Conservation (phyloP, 2,113 vertebrate genomes). For the Amazona vittata region DNA sequence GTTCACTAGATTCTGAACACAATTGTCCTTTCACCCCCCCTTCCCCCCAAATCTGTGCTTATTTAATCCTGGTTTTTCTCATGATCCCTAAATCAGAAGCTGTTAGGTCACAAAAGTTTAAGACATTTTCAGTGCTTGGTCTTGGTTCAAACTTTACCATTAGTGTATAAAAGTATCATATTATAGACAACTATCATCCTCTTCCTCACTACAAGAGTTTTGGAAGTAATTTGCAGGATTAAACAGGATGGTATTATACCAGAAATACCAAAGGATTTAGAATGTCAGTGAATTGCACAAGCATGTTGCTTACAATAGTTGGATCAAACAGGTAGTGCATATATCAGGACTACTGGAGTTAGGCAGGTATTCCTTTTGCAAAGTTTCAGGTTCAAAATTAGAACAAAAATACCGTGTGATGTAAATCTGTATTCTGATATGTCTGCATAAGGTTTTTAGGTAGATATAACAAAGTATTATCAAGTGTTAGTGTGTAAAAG, state of each 20-base stretch:
- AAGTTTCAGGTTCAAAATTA: background rate
- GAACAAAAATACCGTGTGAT: background rate
- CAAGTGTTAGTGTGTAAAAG: background rate
- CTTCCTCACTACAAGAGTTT: background rate
- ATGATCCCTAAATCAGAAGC: background rate
- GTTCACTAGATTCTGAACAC: background rate
- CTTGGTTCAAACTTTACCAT: background rate
- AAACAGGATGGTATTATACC: background rate
- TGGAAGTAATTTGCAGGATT: background rate
- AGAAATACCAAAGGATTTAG: background rate
- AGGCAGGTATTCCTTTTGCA: background rate
- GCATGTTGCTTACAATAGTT: background rate
- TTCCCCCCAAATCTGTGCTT: background rate
- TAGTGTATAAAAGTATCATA: background rate
- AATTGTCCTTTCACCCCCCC: background rate
- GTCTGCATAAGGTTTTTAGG: background rate
- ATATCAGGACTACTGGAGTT: background rate
- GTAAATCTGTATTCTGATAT: background rate
- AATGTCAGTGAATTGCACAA: background rate
- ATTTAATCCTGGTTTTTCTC: background rate
- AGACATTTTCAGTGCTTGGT: background rate
- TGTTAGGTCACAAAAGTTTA: background rate
- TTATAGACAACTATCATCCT: background rate
- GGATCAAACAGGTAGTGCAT: background rate
- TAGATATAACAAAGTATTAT: background rate